Percentiles rank a stretch among this genome's conserved stretches.
phyloP scores from a whole-genome alignment of 2,888 invertebrate species.

The Chromoteleia sp. region DNA sequence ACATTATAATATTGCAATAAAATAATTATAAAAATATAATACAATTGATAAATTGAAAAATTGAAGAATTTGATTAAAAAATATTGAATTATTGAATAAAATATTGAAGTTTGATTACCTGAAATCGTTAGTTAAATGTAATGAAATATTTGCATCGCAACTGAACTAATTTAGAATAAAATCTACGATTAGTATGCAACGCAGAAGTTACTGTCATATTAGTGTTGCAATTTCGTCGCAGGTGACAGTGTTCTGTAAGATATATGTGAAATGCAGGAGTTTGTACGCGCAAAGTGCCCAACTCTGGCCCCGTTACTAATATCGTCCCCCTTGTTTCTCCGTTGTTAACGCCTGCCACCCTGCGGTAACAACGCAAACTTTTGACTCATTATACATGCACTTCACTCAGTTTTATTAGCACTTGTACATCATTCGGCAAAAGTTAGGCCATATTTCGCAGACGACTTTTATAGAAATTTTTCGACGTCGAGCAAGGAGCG shows the following conservation, averaged over 20 bases:
- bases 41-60: no score
- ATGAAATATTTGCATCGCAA: no score
- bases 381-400: conserved; percentile 54
- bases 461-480: conserved; percentile 1
- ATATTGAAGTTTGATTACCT: no score
- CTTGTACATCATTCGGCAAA: conserved; percentile 32
- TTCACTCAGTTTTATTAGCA: conserved; percentile 54
- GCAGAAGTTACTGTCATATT: conserved; percentile 54
- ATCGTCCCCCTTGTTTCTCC: conserved; percentile 35
- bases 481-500: not conserved
- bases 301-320: conserved; percentile 51
- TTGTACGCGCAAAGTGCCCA: conserved; percentile 55
- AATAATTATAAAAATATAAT: no score
- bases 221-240: conserved; percentile 63
- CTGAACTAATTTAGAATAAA: conserved; percentile 52
- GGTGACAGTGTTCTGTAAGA: conserved; percentile 65
- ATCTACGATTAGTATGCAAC: conserved; percentile 46
- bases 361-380: conserved; percentile 56
- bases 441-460: conserved; percentile 6
- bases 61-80: no score
- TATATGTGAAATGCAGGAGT: conserved; percentile 60
- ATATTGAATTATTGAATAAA: no score
- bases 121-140: no score
- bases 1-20: no score
- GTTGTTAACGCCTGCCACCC: conserved; percentile 43